Evolutionary conservation across 2,797 vertebrate genomes (phyloP), one percentile per base, ranked within the genome.

Genomic region (Macropodus opercularis): DNA sequence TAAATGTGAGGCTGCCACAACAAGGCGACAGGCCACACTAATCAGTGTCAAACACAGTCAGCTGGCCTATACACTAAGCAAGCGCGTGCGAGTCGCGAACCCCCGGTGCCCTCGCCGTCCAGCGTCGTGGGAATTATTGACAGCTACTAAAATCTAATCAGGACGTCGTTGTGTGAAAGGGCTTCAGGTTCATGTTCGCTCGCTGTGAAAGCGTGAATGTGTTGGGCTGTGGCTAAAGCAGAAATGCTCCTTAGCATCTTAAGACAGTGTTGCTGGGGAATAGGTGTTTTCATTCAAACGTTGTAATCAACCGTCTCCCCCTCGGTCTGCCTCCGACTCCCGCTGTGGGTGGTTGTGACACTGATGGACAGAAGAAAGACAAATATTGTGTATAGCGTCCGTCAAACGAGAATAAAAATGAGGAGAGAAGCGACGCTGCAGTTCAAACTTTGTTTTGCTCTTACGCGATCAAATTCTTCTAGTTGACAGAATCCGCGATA

Each of bases 1-100:
- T 49, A 44, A 70, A 71, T 69, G 35, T 23, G 56, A 62, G 39
- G 54, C 73, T 82, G 81, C 68, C 79, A 84, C 73, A 63, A 72
- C 63, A 49, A 57, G 43, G 68, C 74, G 66, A 61, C 63, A 63
- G 59, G 72, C 68, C 60, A 3, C 39, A 47, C 84, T 89, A 86
- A 89, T 90, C 81, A 87, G 80, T 83, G 87, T 90, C 87, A 85
- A 67, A 79, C 67, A 55, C 78, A 75, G 82, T 86, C 67, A 71
- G 49, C 52, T 58, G 71, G 83, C 81, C 74, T 72, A 66, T 77
- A 79, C 81, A 82, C 42, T 26, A 58, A 50, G 47, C 32, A n/a
- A 26, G 23, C 48, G 80, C 71, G 70, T 79, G 60, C 32, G 57
- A 82, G 76, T 73, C 19, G 35, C 85, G 81, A 81, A 75, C 78